These are phyloP conservation scores for Rhabdophis nuchalis DNA, from an alignment of 2,797 vertebrate species.

Conservation along the genomic window DNA sequence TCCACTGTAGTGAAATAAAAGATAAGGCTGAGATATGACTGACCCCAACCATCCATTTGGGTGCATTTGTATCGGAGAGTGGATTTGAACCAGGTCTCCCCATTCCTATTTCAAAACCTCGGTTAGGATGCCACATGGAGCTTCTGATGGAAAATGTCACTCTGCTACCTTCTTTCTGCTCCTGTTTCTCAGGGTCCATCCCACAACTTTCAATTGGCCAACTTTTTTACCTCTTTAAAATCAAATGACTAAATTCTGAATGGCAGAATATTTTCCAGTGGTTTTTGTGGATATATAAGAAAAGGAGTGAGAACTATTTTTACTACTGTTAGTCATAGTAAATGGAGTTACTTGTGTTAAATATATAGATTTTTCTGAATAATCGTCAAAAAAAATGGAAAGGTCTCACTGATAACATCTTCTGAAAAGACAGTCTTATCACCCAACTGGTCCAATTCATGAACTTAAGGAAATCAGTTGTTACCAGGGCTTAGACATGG, in stretches of 20 bases:
- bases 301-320: neutral
- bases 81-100: neutral
- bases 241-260: fast-evolving
- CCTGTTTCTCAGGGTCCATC: neutral
- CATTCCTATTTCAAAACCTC: neutral
- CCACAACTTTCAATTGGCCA: fast-evolving
- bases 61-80: neutral
- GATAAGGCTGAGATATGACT: neutral
- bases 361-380: neutral
- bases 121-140: neutral
- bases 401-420: neutral
- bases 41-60: neutral
- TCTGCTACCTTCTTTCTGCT: neutral
- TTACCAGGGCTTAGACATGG: neutral
- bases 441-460: neutral
- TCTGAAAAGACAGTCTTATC: neutral
- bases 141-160: neutral
- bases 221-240: fast-evolving
- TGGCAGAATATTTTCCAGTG: neutral
- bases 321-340: neutral
- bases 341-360: neutral
- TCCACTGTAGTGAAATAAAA: neutral
- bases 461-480: neutral
- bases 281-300: neutral
- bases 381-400: neutral